Conservation (phyloP, 2,797 vertebrate genomes). For the Delichon dasypus region DNA sequence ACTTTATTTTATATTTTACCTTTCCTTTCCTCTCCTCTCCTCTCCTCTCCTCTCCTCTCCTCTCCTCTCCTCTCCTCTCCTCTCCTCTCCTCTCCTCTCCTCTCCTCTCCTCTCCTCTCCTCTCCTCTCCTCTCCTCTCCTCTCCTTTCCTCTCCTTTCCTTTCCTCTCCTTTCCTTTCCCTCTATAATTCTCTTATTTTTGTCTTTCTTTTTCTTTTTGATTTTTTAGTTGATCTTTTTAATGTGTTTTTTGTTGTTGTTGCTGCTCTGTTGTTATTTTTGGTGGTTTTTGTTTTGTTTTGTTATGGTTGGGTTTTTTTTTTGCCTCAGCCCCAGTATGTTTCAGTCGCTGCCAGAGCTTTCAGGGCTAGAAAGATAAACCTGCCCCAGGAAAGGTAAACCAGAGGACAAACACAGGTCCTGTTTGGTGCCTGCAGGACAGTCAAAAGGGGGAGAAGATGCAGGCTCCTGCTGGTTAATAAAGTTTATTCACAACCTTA, state of each 20-base stretch:
- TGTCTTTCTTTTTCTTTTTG: too few species aligned
- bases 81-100: background rate
- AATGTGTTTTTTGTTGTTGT: background rate
- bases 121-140: background rate
- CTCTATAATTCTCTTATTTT: too few species aligned
- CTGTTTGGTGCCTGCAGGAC: background rate
- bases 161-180: background rate
- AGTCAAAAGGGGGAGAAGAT: background rate
- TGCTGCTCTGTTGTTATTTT: background rate
- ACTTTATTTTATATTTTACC: background rate
- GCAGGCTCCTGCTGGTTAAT: background rate
- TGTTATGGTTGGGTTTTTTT: background rate
- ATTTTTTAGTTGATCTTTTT: background rate
- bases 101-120: too few species aligned
- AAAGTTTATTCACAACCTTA: constrained; percentile 7
- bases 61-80: background rate
- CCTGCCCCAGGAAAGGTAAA: background rate
- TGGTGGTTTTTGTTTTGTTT: background rate
- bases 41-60: too few species aligned
- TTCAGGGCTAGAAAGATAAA: background rate
- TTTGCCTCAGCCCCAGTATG: background rate
- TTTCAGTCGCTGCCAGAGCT: background rate
- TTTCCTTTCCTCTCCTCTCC: background rate
- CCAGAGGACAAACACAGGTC: background rate
- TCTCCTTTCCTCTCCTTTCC: background rate